A percentile compares a stretch with the other conserved stretches of the same genome.
phyloP scores from a whole-genome alignment of 2,888 invertebrate genomes.

The Drosophila cognata region DNA sequence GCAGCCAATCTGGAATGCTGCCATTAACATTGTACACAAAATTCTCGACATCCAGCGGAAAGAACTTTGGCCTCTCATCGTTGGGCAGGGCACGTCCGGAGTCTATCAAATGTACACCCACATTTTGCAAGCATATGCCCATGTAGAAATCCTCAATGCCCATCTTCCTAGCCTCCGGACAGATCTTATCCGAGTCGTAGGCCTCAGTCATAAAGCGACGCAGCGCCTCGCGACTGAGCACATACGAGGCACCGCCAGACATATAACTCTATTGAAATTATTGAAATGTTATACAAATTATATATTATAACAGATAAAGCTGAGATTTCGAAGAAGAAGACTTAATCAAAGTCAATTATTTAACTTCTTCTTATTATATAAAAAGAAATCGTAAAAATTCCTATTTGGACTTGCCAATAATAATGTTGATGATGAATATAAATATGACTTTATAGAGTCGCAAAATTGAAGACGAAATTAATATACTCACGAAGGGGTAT shows the following conservation, averaged over 20 bases:
- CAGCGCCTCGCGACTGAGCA: slow-evolving; percentile 93
- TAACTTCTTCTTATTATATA: background rate
- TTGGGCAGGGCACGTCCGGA: slow-evolving; percentile 86
- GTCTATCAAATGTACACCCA: slow-evolving; percentile 95
- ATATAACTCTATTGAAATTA: slow-evolving; percentile 89
- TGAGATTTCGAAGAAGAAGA: background rate
- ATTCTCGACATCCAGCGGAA: slow-evolving; percentile 62
- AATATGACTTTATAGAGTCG: background rate
- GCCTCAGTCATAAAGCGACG: slow-evolving; percentile 90
- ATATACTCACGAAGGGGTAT: background rate
- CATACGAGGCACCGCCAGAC: slow-evolving; percentile 97
- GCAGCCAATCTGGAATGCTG: slow-evolving; percentile 67
- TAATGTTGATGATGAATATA: background rate
- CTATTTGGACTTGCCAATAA: background rate
- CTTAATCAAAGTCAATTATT: background rate
- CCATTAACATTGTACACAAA: slow-evolving; percentile 53
- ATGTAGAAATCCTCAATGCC: slow-evolving; percentile 82
- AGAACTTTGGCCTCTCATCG: slow-evolving; percentile 65
- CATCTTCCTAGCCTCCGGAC: slow-evolving; percentile 85
- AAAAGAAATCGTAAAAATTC: background rate
- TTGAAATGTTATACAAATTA: background rate
- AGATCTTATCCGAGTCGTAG: slow-evolving; percentile 87
- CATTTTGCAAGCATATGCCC: slow-evolving; percentile 91
- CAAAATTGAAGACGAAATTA: background rate
- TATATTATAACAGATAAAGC: too few relatives aligned